Base-by-base conservation (phyloP, 2,797 vertebrate genomes). In the Onychomys torridus region DNA sequence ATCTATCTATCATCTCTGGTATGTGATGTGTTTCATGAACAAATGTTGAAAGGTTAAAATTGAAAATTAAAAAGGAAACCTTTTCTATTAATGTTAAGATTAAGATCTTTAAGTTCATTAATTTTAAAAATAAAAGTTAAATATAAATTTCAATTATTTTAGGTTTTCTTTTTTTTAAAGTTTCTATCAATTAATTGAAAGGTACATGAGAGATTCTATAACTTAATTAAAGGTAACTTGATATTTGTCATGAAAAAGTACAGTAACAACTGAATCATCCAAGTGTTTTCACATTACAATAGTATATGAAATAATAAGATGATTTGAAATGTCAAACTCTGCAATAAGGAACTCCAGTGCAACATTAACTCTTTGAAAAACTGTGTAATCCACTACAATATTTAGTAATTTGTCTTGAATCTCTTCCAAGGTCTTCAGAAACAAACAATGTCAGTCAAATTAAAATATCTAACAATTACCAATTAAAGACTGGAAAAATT, bases 41-140 rank as follows among this genome's bases (percentile, higher is more conserved):
- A 95, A 93, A 93, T 65, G 25, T 82, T 69, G 2, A 91, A 89
- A 85, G n/a, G 69, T 71, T 76, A 89, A 71, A 97, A 82, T 1
- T 63, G 76, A 95, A 29, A 63, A 82, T 9, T 90, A 57, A 82
- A 82, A 89, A 93, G 91, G 17, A 86, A 63, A 23, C 27, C 2
- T 29, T 57, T 43, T 40, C 21, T 61, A 83, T 83, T 83, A 83
- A 83, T 61, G 61, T 83, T 83, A 83, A 83, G 37, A 83, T 61
- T 61, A 83, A 61, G 57, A 83, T 61, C n/a, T 55, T 52, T 40
- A 37, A 73, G 29, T 71, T 96, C 73, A 11, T 93, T 86, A 91
- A 65, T 78, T 86, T 73, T 89, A 71, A 67, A 92, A 89, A 93
- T 37, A 90, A 55, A 73, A 23, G 32, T 79, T 71, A 71, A 91